Evolutionary conservation across 2,797 vertebrate genomes (phyloP).

Genomic region (Poecilia picta): DNA sequence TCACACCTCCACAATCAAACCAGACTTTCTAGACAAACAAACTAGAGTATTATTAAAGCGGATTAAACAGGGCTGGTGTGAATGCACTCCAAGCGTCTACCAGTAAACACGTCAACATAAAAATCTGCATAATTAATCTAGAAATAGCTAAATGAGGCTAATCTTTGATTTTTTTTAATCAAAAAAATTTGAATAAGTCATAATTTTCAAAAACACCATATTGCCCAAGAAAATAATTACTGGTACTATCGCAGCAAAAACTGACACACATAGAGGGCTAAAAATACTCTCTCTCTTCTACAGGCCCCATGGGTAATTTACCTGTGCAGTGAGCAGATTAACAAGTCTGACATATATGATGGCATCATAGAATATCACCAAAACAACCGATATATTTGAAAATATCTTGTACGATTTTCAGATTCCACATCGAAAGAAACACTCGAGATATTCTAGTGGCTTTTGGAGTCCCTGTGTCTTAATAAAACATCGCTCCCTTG

Average conservation of each 20-base stretch:
- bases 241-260: background rate
- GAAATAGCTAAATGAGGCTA: background rate
- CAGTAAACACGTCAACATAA: background rate
- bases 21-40: background rate
- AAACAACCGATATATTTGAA: background rate
- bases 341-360: background rate
- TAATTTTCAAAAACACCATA: background rate
- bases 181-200: background rate
- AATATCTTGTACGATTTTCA: background rate
- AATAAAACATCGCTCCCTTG: slow-evolving; percentile 5
- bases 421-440: background rate
- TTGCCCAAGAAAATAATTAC: background rate
- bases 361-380: background rate
- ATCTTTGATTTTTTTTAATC: background rate
- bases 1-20: background rate
- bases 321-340: background rate
- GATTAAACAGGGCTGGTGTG: background rate
- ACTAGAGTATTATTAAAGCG: background rate
- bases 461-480: background rate
- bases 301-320: background rate
- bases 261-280: background rate
- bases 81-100: background rate
- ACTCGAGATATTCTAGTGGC: background rate
- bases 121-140: background rate
- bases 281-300: background rate